Evolutionary conservation across 2,797 vertebrate species (phyloP).

Genomic region (Diplodus puntazzo): DNA sequence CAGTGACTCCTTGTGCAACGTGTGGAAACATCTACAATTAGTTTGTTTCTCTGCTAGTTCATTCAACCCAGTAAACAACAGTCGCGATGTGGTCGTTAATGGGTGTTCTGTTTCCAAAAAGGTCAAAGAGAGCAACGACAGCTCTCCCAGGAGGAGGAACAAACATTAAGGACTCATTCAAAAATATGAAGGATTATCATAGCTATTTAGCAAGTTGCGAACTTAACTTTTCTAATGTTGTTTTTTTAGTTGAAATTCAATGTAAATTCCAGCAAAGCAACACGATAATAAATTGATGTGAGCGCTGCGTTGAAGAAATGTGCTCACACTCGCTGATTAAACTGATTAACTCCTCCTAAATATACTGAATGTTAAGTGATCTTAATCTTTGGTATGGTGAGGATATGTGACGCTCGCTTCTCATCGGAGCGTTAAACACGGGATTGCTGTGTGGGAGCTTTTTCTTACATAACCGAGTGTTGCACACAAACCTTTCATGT

Average conservation of each 20-base stretch:
- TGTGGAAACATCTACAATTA: not conserved
- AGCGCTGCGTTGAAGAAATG: not conserved
- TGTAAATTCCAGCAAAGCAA: not conserved
- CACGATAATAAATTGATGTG: not conserved
- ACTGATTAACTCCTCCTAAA: not conserved
- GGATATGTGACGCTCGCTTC: constrained; percentile 1
- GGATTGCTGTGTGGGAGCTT: constrained; percentile 42
- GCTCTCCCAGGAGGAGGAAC: not conserved
- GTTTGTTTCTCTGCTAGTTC: not conserved
- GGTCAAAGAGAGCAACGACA: not conserved
- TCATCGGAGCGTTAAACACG: constrained; percentile 21
- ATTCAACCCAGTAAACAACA: not conserved
- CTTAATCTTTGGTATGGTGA: not conserved
- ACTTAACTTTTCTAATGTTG: not conserved
- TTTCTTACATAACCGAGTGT: constrained; percentile 55
- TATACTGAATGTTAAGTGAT: not conserved
- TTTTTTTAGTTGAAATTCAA: not conserved
- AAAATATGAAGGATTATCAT: not conserved
- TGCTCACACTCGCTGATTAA: not conserved
- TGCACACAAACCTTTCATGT: constrained; percentile 53
- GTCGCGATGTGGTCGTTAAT: not conserved
- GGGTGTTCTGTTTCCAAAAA: not conserved
- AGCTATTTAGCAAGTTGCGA: not conserved
- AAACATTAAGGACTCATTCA: not conserved
- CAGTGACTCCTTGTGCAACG: not conserved